phyloP scores from a whole-genome alignment of 1,140 invertebrate genomes.

The Camponotus floridanus region DNA sequence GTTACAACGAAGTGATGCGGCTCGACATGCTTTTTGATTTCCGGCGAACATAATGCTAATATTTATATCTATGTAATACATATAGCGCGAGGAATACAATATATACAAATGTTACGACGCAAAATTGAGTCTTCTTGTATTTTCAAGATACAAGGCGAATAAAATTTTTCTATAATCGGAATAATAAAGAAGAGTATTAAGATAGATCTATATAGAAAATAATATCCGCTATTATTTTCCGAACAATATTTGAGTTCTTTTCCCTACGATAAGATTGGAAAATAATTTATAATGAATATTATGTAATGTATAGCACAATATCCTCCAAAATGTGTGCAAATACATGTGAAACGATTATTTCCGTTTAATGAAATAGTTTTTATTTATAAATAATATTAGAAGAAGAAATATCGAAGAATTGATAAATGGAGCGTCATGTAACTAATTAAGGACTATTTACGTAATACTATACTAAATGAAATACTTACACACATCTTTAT shows the following conservation, averaged over 20 bases:
- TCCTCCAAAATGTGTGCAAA: not conserved
- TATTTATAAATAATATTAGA: constrained; percentile 32
- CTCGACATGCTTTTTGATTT: constrained; percentile 62
- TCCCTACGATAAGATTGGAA: not conserved
- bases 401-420: constrained; percentile 35
- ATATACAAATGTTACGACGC: constrained; percentile 46
- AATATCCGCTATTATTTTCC: not conserved
- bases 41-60: constrained; percentile 28
- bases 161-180: constrained; percentile 3
- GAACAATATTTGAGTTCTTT: not conserved
- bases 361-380: not conserved
- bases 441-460: constrained; percentile 42
- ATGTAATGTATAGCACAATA: not conserved
- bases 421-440: constrained; percentile 32
- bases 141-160: not conserved
- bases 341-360: not conserved
- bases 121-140: constrained; percentile 29
- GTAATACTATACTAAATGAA: constrained; percentile 64
- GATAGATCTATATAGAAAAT: not conserved
- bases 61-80: constrained; percentile 19
- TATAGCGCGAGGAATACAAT: constrained; percentile 37
- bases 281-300: constrained; percentile 19
- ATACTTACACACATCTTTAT: constrained; percentile 45
- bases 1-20: constrained; percentile 46
- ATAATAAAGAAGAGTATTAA: constrained; percentile 34